phyloP scores from a whole-genome alignment of 1,140 invertebrate species.

The Drosophila kikkawai region DNA sequence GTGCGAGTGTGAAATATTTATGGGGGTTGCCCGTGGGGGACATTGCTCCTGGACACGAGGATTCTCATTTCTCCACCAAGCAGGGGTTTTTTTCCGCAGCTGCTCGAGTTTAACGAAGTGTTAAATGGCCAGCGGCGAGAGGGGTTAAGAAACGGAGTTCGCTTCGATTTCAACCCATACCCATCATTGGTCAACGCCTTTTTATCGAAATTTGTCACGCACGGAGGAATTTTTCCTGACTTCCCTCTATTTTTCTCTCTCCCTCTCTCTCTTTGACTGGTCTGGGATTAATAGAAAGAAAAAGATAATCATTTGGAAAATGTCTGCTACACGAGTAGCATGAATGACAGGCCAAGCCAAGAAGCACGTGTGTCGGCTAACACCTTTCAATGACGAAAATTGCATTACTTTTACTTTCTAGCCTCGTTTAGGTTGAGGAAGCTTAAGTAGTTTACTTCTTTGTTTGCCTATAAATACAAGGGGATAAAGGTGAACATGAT shows the following conservation, averaged over 20 bases:
- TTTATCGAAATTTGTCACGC: conserved; percentile 81
- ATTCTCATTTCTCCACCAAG: conserved; percentile 39
- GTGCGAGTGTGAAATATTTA: conserved; percentile 69
- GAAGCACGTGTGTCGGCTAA: conserved; percentile 70
- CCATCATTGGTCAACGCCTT: conserved; percentile 49
- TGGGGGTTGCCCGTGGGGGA: conserved; percentile 40
- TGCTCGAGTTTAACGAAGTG: conserved; percentile 76
- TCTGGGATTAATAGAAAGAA: conserved; percentile 67
- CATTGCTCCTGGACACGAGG: conserved; percentile 48
- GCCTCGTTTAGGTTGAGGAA: not conserved
- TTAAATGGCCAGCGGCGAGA: conserved; percentile 59
- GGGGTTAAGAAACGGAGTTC: conserved; percentile 9
- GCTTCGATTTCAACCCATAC: conserved; percentile 13
- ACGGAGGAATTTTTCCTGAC: conserved; percentile 41
- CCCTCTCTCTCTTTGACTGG: conserved; percentile 20
- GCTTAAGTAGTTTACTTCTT: conserved; percentile 68
- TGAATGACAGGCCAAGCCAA: conserved; percentile 62
- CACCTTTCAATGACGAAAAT: conserved; percentile 73
- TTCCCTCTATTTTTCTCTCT: not conserved
- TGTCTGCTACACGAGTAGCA: conserved; percentile 78
- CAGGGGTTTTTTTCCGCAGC: conserved; percentile 12
- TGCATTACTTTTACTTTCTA: conserved; percentile 76
- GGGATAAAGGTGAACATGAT: conserved; percentile 49
- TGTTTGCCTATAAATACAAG: conserved; percentile 60
- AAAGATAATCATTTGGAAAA: conserved; percentile 80